Evolutionary conservation across 2,797 vertebrate species (phyloP).

Genomic region (Poeciliopsis infans): DNA sequence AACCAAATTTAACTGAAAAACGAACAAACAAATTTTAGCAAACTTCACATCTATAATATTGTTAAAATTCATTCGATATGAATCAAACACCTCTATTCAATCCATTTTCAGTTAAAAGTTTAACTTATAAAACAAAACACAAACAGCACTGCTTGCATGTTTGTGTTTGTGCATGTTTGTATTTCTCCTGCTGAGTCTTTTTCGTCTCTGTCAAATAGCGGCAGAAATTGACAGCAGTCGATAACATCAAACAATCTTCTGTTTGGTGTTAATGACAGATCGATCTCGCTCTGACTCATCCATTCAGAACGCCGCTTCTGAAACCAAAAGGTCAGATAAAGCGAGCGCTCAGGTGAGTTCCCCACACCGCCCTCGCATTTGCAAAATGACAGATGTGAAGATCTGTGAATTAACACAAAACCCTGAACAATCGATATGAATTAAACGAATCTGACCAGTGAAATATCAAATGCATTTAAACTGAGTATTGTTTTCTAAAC

Average conservation of each 20-base stretch:
- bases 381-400: slow-evolving; percentile 15
- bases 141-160: neutral
- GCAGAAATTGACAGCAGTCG: neutral
- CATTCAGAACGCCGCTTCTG: slow-evolving; percentile 10
- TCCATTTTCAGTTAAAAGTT: neutral
- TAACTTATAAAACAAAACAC: neutral
- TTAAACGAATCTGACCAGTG: neutral
- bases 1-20: no score
- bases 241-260: neutral
- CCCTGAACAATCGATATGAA: neutral
- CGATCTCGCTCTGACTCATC: slow-evolving; percentile 13
- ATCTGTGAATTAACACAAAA: neutral
- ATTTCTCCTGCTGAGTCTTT: neutral
- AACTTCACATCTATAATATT: no score
- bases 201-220: neutral
- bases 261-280: slow-evolving; percentile 3
- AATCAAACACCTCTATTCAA: neutral
- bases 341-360: slow-evolving; percentile 6
- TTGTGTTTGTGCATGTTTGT: no score
- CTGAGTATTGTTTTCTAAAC: neutral
- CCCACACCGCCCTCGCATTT: slow-evolving; percentile 11
- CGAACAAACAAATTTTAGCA: no score
- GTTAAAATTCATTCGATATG: neutral
- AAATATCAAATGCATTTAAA: neutral
- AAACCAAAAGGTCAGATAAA: neutral